These are phyloP conservation scores for Oryctes rhinoceros DNA, from an alignment of 1,140 invertebrate species.

Conservation along the genomic window DNA sequence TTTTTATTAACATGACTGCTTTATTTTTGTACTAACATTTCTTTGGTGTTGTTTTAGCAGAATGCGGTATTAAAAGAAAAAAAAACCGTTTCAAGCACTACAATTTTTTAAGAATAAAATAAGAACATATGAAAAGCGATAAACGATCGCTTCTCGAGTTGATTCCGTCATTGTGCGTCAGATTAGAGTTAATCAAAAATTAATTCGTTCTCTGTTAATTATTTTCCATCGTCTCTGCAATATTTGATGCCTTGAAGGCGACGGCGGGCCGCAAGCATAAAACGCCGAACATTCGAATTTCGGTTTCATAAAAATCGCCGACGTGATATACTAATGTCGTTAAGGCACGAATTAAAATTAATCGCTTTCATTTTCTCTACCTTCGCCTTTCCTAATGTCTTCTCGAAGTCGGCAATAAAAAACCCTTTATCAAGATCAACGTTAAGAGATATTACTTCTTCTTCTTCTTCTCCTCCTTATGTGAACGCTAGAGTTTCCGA, in stretches of 20 bases:
- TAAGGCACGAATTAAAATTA: constrained; percentile 39
- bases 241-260: not conserved
- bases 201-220: too few species aligned
- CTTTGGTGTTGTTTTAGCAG: too few species aligned
- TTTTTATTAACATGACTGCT: too few species aligned
- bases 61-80: too few species aligned
- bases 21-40: too few species aligned
- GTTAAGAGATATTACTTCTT: not conserved
- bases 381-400: constrained; percentile 37
- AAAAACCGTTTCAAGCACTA: too few species aligned
- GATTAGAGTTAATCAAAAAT: too few species aligned
- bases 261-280: not conserved
- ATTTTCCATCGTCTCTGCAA: too few species aligned
- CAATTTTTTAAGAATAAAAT: too few species aligned
- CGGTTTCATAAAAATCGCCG: constrained; percentile 30
- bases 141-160: too few species aligned
- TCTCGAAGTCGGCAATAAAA: constrained; percentile 40
- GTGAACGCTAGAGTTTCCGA: not conserved
- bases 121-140: too few species aligned
- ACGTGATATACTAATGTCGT: constrained; percentile 39
- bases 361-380: constrained; percentile 39
- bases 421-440: constrained; percentile 40
- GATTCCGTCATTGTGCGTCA: too few species aligned
- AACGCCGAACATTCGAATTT: constrained; percentile 1
- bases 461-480: not conserved